Conservation (phyloP, 2,113 vertebrate species). For the Gavia stellata region DNA sequence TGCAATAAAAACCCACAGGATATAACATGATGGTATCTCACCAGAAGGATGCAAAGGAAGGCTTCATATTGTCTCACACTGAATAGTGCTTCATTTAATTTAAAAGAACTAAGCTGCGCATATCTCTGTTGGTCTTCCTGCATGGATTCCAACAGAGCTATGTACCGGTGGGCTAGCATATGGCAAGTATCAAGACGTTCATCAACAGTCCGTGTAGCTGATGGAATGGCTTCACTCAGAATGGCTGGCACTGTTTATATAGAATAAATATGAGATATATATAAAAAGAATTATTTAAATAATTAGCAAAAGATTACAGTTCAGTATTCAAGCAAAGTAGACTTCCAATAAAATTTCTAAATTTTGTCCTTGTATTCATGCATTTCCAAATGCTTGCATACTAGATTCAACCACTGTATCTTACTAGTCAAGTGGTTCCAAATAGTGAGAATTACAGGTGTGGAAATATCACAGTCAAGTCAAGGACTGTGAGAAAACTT, state of each 20-base stretch:
- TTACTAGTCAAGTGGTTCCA: background rate
- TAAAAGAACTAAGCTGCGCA: background rate
- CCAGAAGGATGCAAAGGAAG: conserved; percentile 86
- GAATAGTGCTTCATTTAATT: conserved; percentile 83
- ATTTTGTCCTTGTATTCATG: background rate
- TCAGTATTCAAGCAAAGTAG: background rate
- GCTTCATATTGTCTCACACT: conserved; percentile 84
- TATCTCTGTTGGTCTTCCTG: background rate
- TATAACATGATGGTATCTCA: conserved; percentile 55
- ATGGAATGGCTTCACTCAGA: conserved; percentile 74
- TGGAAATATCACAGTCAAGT: background rate
- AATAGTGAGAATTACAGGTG: background rate
- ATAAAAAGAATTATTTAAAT: background rate
- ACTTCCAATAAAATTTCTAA: background rate
- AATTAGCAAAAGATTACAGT: background rate
- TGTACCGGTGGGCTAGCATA: conserved; percentile 74
- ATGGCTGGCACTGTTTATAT: conserved; percentile 75
- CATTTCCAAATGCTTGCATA: background rate
- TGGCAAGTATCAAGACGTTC: conserved; percentile 65
- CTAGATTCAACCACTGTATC: background rate
- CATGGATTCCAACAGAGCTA: conserved; percentile 78
- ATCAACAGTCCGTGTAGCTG: conserved; percentile 62
- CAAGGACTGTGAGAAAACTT: background rate
- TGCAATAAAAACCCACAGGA: background rate
- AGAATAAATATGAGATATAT: background rate